phyloP scores from a whole-genome alignment of 2,113 vertebrate genomes.

The Chelonoidis abingdonii region DNA sequence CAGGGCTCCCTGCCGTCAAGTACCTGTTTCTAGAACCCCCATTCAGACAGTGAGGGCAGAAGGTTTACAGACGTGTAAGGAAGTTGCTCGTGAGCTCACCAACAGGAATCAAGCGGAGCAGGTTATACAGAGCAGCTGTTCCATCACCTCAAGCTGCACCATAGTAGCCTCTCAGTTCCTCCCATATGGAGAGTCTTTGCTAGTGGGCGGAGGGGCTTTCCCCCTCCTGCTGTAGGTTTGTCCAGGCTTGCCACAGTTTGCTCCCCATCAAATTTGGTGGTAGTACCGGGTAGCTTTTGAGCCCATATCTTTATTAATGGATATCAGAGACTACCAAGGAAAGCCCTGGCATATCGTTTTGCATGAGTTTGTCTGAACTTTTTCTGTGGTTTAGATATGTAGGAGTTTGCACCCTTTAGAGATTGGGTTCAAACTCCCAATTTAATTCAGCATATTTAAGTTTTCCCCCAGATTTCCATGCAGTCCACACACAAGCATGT shows the following conservation, averaged over 20 bases:
- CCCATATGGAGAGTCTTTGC: neutral
- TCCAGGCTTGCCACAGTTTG: neutral
- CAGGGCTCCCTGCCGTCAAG: neutral
- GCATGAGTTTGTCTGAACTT: fast-evolving
- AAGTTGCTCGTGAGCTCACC: neutral
- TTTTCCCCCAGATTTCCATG: neutral
- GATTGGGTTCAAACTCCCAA: neutral
- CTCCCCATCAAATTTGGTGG: neutral
- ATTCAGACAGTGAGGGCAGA: neutral
- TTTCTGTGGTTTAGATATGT: neutral
- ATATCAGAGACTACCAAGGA: neutral
- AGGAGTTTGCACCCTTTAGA: neutral
- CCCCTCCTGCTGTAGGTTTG: neutral
- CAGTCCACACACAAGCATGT: neutral
- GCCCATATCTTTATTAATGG: neutral
- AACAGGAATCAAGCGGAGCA: neutral
- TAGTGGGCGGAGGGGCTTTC: neutral
- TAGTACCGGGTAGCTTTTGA: neutral
- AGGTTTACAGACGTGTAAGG: neutral
- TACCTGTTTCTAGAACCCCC: neutral
- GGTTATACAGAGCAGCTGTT: neutral
- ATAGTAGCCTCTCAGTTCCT: no score
- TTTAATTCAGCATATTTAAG: neutral
- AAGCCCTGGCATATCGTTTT: neutral
- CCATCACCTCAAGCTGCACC: neutral